These are phyloP conservation scores for Heliothis peltigera DNA, from an alignment of 2,888 invertebrate genomes.

Conservation along the genomic window DNA sequence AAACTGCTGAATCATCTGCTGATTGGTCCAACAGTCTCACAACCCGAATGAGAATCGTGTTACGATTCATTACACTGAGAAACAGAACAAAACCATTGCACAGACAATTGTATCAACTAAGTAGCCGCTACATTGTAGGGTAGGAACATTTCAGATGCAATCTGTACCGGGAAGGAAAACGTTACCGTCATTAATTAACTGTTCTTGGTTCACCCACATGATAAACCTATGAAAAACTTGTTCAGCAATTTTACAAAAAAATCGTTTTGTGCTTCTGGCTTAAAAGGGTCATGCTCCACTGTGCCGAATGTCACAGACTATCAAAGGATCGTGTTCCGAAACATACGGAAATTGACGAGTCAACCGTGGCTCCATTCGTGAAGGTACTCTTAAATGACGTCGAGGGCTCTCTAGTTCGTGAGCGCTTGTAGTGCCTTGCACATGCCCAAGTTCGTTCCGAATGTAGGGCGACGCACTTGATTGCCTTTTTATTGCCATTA, in stretches of 20 bases:
- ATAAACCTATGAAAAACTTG: slow-evolving; percentile 11
- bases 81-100: slow-evolving; percentile 22
- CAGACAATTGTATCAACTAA: slow-evolving; percentile 18
- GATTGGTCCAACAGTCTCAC: slow-evolving; percentile 36
- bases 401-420: slow-evolving; percentile 40
- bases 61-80: slow-evolving; percentile 28
- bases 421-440: slow-evolving; percentile 35
- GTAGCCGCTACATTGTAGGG: slow-evolving; percentile 12
- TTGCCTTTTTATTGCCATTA: slow-evolving; percentile 28
- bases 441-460: slow-evolving; percentile 25
- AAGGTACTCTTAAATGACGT: slow-evolving; percentile 35
- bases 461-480: slow-evolving; percentile 36
- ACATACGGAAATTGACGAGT: slow-evolving; percentile 33
- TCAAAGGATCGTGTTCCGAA: slow-evolving; percentile 17
- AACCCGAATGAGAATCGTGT: slow-evolving; percentile 31
- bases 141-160: slow-evolving; percentile 33
- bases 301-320: slow-evolving; percentile 4
- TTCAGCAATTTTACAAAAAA: slow-evolving; percentile 4
- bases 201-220: slow-evolving; percentile 23
- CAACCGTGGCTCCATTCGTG: slow-evolving; percentile 27
- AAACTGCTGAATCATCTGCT: slow-evolving; percentile 44
- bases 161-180: slow-evolving; percentile 25
- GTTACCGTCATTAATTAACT: slow-evolving; percentile 23
- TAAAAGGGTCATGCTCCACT: background rate
- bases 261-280: slow-evolving; percentile 4